Evolutionary conservation across 2,113 vertebrate species (phyloP).

Genomic region (Prolemur simus): DNA sequence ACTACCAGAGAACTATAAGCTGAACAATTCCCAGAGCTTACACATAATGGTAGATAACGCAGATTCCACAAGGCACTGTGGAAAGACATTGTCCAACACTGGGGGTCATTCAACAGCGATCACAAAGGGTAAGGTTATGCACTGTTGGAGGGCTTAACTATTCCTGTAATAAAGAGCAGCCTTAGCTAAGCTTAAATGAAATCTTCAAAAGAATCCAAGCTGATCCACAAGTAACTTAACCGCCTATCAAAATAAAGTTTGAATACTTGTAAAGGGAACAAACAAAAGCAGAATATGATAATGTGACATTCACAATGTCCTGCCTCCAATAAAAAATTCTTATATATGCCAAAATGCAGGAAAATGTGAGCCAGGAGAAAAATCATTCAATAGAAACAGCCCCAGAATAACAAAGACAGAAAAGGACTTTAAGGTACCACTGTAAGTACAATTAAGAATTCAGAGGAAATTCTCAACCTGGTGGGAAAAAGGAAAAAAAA

Average conservation of each 20-base stretch:
- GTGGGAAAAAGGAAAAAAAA: too few species aligned
- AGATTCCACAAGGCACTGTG: not conserved
- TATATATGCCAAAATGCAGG: not conserved
- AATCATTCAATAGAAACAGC: not conserved
- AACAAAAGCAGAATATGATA: slow-evolving; percentile 12
- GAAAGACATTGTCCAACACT: not conserved
- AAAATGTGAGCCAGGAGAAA: not conserved
- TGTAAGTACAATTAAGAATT: not conserved
- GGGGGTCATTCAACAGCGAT: not conserved
- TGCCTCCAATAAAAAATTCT: not conserved
- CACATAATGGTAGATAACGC: not conserved
- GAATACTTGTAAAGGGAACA: not conserved
- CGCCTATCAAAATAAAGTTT: not conserved
- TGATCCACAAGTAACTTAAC: not conserved
- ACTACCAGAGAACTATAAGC: not conserved
- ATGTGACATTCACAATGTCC: not conserved
- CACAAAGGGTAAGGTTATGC: not conserved
- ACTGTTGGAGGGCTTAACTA: not conserved
- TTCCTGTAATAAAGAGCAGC: not conserved
- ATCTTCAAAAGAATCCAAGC: not conserved
- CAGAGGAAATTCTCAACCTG: not conserved
- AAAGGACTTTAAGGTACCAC: not conserved
- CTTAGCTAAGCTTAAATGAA: not conserved
- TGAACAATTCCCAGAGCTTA: not conserved
- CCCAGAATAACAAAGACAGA: not conserved